Evolutionary conservation across 2,113 vertebrate genomes (phyloP).

Genomic region (Paramormyrops kingsleyae): DNA sequence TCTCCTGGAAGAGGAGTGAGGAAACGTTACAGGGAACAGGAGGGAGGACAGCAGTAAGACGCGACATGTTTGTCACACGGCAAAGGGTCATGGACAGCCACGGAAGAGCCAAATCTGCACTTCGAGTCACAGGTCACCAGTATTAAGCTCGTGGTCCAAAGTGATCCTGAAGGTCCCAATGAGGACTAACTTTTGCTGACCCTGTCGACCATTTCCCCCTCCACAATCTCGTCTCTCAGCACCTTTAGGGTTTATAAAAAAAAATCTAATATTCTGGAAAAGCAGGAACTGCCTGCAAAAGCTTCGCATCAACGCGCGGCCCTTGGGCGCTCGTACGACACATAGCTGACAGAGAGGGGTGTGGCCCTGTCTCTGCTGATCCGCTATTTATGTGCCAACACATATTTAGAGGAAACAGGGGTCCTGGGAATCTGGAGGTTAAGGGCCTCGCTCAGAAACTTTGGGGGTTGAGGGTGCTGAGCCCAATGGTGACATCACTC

Average conservation of each 20-base stretch:
- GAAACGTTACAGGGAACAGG: neutral
- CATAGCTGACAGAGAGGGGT: neutral
- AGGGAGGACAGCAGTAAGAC: neutral
- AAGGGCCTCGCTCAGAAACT: neutral
- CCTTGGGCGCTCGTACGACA: neutral
- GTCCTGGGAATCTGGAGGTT: neutral
- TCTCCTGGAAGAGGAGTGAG: neutral
- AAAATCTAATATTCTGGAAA: neutral
- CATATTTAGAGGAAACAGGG: neutral
- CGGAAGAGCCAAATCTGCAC: neutral
- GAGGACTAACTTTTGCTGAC: neutral
- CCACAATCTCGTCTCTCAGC: neutral
- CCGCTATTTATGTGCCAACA: neutral
- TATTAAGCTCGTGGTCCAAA: neutral
- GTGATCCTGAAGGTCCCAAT: neutral
- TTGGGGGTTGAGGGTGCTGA: neutral
- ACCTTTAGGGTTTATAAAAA: neutral
- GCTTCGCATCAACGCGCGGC: neutral
- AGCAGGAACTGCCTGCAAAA: neutral
- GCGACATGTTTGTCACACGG: neutral
- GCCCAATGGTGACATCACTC: neutral
- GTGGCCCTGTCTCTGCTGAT: neutral
- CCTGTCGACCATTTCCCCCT: neutral
- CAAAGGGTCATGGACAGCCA: neutral
- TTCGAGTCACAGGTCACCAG: neutral